Evolutionary conservation across 2,797 vertebrate species (phyloP).

Genomic region (Menidia menidia): DNA sequence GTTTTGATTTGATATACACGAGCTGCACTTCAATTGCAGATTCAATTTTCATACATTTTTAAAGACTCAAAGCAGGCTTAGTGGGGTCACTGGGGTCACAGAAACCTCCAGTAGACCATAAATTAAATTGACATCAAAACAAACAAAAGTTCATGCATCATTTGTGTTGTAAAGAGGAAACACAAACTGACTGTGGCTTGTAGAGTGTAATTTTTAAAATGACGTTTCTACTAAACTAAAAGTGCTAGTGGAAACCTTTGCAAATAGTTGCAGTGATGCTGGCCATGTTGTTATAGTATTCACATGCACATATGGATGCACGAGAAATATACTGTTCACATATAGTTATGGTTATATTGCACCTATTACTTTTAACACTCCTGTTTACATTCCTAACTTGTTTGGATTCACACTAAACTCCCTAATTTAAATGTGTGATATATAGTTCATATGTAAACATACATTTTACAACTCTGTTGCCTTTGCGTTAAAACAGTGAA

Average conservation of each 20-base stretch:
- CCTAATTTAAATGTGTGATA: slow-evolving; percentile 25
- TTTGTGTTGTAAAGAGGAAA: background rate
- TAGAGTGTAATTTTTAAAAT: too few species aligned
- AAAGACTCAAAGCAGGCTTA: too few species aligned
- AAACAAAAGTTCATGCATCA: background rate
- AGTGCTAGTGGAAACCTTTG: background rate
- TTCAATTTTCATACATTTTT: too few species aligned
- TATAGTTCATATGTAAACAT: slow-evolving; percentile 54
- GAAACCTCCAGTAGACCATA: too few species aligned
- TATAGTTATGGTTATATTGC: slow-evolving; percentile 2
- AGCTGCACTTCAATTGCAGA: too few species aligned
- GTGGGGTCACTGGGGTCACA: too few species aligned
- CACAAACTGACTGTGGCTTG: background rate
- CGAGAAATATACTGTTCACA: background rate
- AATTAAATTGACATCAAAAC: too few species aligned
- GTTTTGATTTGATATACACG: too few species aligned
- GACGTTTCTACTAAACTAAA: background rate
- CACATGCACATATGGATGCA: background rate
- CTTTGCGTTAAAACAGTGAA: slow-evolving; percentile 50
- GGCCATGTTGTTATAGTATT: background rate
- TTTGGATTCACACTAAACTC: slow-evolving; percentile 34
- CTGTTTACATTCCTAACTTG: slow-evolving; percentile 37
- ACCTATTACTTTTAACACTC: slow-evolving; percentile 22
- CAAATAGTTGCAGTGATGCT: background rate
- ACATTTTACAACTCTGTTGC: slow-evolving; percentile 35